Base-by-base conservation (phyloP, 2,888 invertebrate genomes). In the Esperia sulphurella region DNA sequence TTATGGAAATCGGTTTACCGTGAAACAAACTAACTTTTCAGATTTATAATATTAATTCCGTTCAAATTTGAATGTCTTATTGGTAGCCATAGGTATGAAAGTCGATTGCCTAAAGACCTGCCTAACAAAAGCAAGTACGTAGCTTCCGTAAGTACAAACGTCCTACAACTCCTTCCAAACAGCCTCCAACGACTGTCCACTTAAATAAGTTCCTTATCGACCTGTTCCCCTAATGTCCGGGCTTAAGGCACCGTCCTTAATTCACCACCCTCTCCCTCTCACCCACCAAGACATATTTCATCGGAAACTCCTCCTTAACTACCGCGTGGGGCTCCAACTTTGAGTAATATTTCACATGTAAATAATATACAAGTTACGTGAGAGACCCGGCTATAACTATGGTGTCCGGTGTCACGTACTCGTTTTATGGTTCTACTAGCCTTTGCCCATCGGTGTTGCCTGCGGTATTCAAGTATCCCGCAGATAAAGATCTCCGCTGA, bases 281-380 rank as follows among this genome's bases (percentile, higher is more conserved):
- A 54, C 54, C 64, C 81, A 79, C 79, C 64, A 89, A 89, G 88
- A 88, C 87, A 89, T 88, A 89, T 88, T 88, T 89, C 88, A 88
- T 88, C 83, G 80, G 71, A 71, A 79, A 76, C 80, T 77, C 76
- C 81, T 75, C 83, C 78, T 81, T 83, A 83, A 82, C 77, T 71
- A 79, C 75, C 75, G 58, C 70, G 71, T 72, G 55, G 66, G 68
- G 71, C 56, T 66, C 63, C 65, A 84, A 87, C 85, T 86, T 85
- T 75, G 62, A 61, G 76, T 71, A 75, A 85, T 86, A 86, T 83
- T 82, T 86, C 77, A 85, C 75, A 64, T 64, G 76, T 79, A 81
- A 80, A 83, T 81, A 79, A 83, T 79, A 79, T 71, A 77, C 71
- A 81, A 70, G 69, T 76, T 41, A 42, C 42, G 43, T 44, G 43